Percentiles rank a stretch among this genome's conserved stretches.
Conservation (phyloP, 2,113 vertebrate species). For the Myotis davidii region DNA sequence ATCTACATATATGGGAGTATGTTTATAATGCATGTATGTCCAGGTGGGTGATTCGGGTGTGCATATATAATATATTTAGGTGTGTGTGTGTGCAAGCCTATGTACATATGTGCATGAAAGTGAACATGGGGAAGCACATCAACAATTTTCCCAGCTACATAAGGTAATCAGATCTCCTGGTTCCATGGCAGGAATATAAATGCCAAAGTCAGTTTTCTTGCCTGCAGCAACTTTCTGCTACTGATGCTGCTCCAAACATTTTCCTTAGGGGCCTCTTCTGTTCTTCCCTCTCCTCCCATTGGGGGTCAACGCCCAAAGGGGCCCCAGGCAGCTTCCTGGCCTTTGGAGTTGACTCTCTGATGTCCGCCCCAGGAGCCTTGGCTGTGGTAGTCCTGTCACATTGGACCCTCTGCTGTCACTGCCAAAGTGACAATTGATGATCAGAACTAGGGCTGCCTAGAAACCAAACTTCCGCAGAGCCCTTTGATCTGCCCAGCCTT, state of each 20-base stretch:
- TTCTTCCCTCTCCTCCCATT: conserved; percentile 64
- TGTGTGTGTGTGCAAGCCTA: neutral
- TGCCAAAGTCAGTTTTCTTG: neutral
- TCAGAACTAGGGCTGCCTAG: conserved; percentile 63
- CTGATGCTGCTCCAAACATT: conserved; percentile 53
- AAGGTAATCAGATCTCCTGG: neutral
- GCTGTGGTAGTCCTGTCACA: conserved; percentile 65
- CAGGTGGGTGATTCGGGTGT: neutral
- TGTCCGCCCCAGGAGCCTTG: conserved; percentile 54
- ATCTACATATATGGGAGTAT: neutral
- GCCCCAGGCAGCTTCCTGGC: conserved; percentile 25
- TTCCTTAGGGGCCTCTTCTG: conserved; percentile 33
- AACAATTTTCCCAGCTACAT: neutral
- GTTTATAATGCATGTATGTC: neutral
- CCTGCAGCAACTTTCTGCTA: conserved; percentile 57
- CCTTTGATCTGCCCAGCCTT: conserved; percentile 70
- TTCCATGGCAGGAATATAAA: conserved; percentile 51
- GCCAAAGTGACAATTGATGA: conserved; percentile 73
- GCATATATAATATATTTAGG: neutral
- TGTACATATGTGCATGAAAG: neutral
- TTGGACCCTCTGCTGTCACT: conserved; percentile 66
- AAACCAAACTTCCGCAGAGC: conserved; percentile 56
- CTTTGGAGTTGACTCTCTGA: conserved; percentile 73
- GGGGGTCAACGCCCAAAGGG: conserved; percentile 50
- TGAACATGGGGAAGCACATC: neutral